Percentiles rank a stretch among this genome's conserved stretches.
Conservation (phyloP, 2,888 invertebrate species). For the Automeris io region DNA sequence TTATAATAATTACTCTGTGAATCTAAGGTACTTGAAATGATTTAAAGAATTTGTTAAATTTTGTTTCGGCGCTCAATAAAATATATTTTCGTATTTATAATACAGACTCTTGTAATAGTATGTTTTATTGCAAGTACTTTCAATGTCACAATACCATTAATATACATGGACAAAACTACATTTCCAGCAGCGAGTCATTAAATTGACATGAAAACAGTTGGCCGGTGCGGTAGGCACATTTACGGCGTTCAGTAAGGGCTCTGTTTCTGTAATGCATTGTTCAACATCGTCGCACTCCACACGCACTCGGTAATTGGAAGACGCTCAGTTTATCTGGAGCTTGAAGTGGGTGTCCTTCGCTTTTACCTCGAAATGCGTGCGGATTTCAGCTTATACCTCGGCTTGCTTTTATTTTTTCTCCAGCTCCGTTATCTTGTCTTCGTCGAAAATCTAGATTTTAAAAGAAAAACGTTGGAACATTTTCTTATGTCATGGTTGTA, state of each 20-base stretch:
- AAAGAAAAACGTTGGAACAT: too few species aligned
- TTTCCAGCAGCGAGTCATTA: conserved; percentile 28
- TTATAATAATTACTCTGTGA: too few species aligned
- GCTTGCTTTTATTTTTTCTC: background rate
- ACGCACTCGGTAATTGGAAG: conserved; percentile 50
- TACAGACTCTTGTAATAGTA: background rate
- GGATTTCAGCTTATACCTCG: background rate
- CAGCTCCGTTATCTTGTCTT: too few species aligned
- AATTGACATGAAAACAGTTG: conserved; percentile 38
- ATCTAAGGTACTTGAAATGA: too few species aligned
- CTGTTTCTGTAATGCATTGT: conserved; percentile 47
- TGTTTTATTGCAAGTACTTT: background rate
- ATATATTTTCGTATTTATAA: too few species aligned
- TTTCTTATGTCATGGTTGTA: too few species aligned
- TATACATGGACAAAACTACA: conserved; percentile 22
- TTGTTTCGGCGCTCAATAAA: too few species aligned
- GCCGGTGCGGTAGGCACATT: conserved; percentile 26
- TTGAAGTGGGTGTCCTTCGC: conserved; percentile 13
- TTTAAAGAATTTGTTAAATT: too few species aligned
- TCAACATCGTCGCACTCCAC: conserved; percentile 30
- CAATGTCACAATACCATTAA: conserved; percentile 16
- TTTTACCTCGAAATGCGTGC: conserved; percentile 1
- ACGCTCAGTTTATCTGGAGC: conserved; percentile 22
- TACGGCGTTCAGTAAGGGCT: conserved; percentile 36
- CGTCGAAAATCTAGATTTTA: too few species aligned